Evolutionary conservation across 2,797 vertebrate genomes (phyloP).

Genomic region (Sebastes minor): DNA sequence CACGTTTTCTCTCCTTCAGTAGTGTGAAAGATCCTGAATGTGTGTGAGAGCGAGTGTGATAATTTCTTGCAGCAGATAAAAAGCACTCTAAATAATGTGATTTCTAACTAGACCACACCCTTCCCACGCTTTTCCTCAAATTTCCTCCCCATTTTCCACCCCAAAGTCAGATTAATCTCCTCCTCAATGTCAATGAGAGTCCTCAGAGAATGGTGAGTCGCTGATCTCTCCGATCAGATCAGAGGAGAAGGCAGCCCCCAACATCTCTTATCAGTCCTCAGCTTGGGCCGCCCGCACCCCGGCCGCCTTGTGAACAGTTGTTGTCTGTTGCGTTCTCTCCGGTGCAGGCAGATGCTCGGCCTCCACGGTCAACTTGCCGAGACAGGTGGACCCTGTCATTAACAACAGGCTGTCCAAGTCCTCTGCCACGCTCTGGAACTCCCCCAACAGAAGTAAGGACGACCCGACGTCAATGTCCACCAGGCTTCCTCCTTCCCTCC

Average conservation of each 20-base stretch:
- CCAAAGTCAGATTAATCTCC: conserved; percentile 16
- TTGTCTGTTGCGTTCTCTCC: conserved; percentile 85
- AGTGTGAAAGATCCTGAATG: conserved; percentile 38
- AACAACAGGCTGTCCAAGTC: conserved; percentile 99
- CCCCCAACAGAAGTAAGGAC: conserved; percentile 99
- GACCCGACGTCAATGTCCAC: conserved; percentile 74
- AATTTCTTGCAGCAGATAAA: neutral
- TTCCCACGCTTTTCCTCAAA: conserved; percentile 55
- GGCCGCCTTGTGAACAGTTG: conserved; percentile 75
- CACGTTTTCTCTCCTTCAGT: neutral
- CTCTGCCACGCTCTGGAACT: conserved; percentile 98
- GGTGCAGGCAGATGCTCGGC: conserved; percentile 99
- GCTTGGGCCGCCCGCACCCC: conserved; percentile 18
- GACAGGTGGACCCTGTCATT: conserved; percentile 98
- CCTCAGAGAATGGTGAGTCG: conserved; percentile 27
- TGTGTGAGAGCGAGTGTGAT: conserved; percentile 8
- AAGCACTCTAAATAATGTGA: neutral
- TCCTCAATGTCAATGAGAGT: conserved; percentile 17
- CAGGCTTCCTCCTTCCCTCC: conserved; percentile 59
- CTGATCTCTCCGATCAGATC: conserved; percentile 5
- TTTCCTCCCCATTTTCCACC: conserved; percentile 10
- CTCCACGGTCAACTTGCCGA: conserved; percentile 98
- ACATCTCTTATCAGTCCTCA: conserved; percentile 3
- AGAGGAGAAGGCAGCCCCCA: neutral
- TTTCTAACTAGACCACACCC: conserved; percentile 34